A percentile compares a stretch with the other conserved stretches of the same genome.
These are phyloP conservation scores for Caranx melampygus DNA, from an alignment of 2,113 vertebrate species.

Conservation along the genomic window DNA sequence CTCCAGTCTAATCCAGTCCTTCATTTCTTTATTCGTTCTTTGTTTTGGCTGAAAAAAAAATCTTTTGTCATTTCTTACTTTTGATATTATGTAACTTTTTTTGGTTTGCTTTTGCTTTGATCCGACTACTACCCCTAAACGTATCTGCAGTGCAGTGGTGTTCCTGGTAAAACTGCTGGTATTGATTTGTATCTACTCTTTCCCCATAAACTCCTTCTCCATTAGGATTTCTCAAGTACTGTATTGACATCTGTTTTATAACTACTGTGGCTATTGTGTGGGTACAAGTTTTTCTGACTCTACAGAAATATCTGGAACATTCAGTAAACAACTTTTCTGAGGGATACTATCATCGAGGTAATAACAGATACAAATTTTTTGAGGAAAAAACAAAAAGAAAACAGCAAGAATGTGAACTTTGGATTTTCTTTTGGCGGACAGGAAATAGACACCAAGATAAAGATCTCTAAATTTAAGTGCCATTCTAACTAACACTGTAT, in stretches of 20 bases:
- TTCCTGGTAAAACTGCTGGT: conserved; percentile 28
- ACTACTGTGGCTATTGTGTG: conserved; percentile 34
- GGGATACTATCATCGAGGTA: conserved; percentile 62
- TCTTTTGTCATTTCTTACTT: not conserved
- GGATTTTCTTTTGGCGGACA: conserved; percentile 57
- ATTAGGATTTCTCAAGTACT: conserved; percentile 13
- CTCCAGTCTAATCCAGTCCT: no score
- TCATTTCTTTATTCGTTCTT: no score
- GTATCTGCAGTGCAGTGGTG: not conserved
- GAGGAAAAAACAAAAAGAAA: conserved; percentile 21
- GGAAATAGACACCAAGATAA: conserved; percentile 37
- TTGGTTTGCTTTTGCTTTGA: no score
- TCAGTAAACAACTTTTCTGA: conserved; percentile 58
- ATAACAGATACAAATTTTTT: conserved; percentile 46
- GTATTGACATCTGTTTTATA: conserved; percentile 61
- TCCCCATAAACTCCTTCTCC: conserved; percentile 1
- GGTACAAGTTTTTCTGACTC: conserved; percentile 33
- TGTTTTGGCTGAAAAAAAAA: not conserved
- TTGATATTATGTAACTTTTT: not conserved
- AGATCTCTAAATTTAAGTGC: conserved; percentile 42
- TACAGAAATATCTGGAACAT: conserved; percentile 61
- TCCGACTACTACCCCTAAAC: not conserved
- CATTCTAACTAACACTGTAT: conserved; percentile 41
- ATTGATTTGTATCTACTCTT: not conserved
- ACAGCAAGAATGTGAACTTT: conserved; percentile 45